These are phyloP conservation scores for Eucera pruinosa DNA, from an alignment of 2,888 invertebrate species.

Conservation along the genomic window DNA sequence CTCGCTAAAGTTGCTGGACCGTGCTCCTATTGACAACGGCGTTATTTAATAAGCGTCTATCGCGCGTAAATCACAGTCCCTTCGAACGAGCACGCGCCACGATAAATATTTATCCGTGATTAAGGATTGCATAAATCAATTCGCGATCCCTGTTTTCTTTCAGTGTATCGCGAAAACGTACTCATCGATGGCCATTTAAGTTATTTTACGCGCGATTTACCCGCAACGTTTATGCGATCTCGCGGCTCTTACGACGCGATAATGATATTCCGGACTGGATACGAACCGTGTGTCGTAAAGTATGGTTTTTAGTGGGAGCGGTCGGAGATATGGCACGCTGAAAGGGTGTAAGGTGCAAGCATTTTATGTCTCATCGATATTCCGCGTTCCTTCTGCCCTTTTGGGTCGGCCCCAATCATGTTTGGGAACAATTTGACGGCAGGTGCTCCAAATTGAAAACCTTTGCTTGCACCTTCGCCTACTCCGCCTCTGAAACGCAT, in stretches of 20 bases:
- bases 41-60: slow-evolving; percentile 39
- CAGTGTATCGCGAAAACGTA: neutral
- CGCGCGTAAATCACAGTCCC: slow-evolving; percentile 41
- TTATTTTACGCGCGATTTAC: slow-evolving; percentile 2
- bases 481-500: slow-evolving; percentile 70
- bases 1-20: neutral
- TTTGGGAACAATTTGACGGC: slow-evolving; percentile 70
- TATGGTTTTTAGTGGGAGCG: slow-evolving; percentile 1
- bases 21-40: neutral
- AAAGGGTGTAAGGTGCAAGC: slow-evolving; percentile 46
- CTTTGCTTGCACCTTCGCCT: slow-evolving; percentile 69
- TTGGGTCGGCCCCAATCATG: slow-evolving; percentile 60
- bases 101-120: slow-evolving; percentile 26
- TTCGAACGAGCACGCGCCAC: slow-evolving; percentile 42
- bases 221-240: neutral
- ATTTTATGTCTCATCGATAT: slow-evolving; percentile 40
- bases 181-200: neutral
- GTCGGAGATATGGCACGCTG: slow-evolving; percentile 3
- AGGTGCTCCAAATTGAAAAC: slow-evolving; percentile 77
- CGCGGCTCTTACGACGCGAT: neutral
- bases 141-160: neutral
- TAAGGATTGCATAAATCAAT: slow-evolving; percentile 47
- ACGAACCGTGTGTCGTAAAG: slow-evolving; percentile 18
- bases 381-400: slow-evolving; percentile 15
- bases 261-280: neutral